Percentiles rank a stretch among this genome's conserved stretches.
Evolutionary conservation across 2,797 vertebrate species (phyloP).

Genomic region (Syngnathus rostellatus): DNA sequence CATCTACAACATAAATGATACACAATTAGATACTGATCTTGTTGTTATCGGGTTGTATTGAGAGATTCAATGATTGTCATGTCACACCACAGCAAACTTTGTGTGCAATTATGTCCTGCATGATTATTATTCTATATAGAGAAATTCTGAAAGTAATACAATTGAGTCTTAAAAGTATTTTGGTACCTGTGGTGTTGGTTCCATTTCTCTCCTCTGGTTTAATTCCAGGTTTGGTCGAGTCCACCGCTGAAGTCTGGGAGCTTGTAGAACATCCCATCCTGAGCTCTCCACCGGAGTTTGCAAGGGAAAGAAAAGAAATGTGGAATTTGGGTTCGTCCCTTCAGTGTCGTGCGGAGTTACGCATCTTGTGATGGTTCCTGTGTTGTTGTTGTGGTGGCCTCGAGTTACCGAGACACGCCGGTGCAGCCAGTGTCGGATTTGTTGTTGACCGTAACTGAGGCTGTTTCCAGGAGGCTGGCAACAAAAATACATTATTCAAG

Average conservation of each 20-base stretch:
- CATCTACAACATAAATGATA: not conserved
- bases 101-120: not conserved
- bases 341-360: slow-evolving; percentile 31
- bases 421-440: slow-evolving; percentile 22
- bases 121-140: not conserved
- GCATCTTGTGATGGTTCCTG: slow-evolving; percentile 17
- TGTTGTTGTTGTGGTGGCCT: slow-evolving; percentile 5
- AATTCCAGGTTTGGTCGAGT: slow-evolving; percentile 51
- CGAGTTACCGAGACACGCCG: slow-evolving; percentile 8
- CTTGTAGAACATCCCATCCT: slow-evolving; percentile 76
- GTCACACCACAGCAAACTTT: not conserved
- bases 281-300: slow-evolving; percentile 39
- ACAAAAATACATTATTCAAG: slow-evolving; percentile 11
- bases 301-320: slow-evolving; percentile 4
- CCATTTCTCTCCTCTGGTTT: slow-evolving; percentile 68
- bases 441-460: slow-evolving; percentile 37
- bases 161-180: not conserved
- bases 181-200: slow-evolving; percentile 57
- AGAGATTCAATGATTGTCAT: not conserved
- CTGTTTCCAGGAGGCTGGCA: slow-evolving; percentile 35
- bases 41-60: not conserved
- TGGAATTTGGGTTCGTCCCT: slow-evolving; percentile 20
- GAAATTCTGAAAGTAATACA: not conserved
- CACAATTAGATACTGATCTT: not conserved
- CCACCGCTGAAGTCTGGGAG: slow-evolving; percentile 64